Conservation (phyloP, 2,888 invertebrate genomes). For the Microplitis manilae region DNA sequence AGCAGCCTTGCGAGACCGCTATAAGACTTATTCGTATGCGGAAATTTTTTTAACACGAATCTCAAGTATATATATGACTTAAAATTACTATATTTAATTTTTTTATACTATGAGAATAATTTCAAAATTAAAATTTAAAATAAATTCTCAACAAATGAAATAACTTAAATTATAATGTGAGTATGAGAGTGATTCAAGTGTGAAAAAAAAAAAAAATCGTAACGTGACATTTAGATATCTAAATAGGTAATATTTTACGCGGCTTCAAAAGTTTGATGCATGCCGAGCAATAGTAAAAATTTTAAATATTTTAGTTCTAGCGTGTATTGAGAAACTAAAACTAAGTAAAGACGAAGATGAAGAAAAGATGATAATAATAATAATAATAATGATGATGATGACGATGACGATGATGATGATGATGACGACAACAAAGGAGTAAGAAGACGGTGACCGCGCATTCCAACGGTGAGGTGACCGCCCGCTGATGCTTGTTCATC, state of each 20-base stretch:
- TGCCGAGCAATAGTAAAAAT: too few species aligned
- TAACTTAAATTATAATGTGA: too few species aligned
- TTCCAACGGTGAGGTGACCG: constrained; percentile 61
- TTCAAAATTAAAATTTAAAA: not conserved
- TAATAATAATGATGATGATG: constrained; percentile 3
- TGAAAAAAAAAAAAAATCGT: too few species aligned
- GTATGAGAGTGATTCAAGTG: too few species aligned
- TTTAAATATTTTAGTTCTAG: too few species aligned
- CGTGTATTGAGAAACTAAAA: not conserved
- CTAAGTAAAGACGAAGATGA: not conserved
- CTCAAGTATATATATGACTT: not conserved
- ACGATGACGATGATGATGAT: constrained; percentile 12
- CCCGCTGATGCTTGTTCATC: constrained; percentile 42
- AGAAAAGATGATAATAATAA: not conserved
- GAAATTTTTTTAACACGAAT: not conserved
- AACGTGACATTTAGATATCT: too few species aligned
- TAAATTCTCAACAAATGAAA: not conserved
- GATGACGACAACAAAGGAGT: constrained; percentile 47
- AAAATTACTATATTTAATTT: not conserved
- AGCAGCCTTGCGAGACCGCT: constrained; percentile 42
- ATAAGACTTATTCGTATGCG: not conserved
- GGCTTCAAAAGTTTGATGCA: too few species aligned
- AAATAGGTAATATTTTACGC: too few species aligned
- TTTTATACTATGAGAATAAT: not conserved
- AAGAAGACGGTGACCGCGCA: constrained; percentile 60